phyloP scores from a whole-genome alignment of 2,113 vertebrate species.

The Cathartes aura region DNA sequence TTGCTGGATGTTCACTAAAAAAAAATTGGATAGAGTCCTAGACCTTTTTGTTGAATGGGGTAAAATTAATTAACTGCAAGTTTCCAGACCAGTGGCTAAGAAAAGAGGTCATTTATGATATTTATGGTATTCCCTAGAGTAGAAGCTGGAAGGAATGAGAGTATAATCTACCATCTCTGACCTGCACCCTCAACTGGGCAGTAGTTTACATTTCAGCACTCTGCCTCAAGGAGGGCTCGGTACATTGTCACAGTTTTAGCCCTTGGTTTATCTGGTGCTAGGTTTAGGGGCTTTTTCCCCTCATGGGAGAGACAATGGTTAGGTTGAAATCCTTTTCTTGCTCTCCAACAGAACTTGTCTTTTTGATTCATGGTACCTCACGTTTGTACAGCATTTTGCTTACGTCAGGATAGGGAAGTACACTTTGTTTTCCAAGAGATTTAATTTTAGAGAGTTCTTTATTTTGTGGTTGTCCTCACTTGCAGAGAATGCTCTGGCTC shows the following conservation, averaged over 20 bases:
- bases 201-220: neutral
- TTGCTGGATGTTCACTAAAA: neutral
- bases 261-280: neutral
- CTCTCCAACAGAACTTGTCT: neutral
- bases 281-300: neutral
- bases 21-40: neutral
- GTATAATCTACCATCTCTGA: neutral
- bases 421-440: neutral
- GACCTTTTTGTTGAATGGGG: neutral
- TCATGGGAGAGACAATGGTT: neutral
- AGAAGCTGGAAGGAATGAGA: conserved; percentile 13
- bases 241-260: neutral
- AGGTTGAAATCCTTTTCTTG: neutral
- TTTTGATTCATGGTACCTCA: neutral
- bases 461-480: neutral
- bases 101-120: conserved; percentile 59
- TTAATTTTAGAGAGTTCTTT: neutral
- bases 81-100: conserved; percentile 63
- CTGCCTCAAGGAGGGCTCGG: neutral
- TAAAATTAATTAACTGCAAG: conserved; percentile 62
- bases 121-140: conserved; percentile 38
- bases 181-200: neutral
- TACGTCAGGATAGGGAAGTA: neutral
- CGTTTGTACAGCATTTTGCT: neutral
- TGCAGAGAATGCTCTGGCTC: neutral